Evolutionary conservation across 1,140 invertebrate genomes (phyloP).

Genomic region (Physella acuta): DNA sequence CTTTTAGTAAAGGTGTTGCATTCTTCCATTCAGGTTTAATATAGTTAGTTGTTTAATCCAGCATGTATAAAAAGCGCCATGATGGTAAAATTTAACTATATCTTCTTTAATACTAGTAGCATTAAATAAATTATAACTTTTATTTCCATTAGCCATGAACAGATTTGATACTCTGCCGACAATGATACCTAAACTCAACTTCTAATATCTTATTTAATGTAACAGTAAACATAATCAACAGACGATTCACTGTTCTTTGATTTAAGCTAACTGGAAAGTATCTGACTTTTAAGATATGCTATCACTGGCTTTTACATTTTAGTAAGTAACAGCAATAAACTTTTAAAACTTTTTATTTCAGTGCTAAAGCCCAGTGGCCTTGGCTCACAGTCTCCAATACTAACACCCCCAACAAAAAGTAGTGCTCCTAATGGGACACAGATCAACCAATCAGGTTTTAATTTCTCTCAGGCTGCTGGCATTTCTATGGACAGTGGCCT

Average conservation of each 20-base stretch:
- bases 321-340: too few relatives aligned
- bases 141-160: background rate
- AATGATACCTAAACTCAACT: too few relatives aligned
- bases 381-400: background rate
- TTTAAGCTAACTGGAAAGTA: too few relatives aligned
- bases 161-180: background rate
- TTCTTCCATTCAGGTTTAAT: background rate
- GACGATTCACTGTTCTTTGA: too few relatives aligned
- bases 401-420: slow-evolving; percentile 16
- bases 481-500: slow-evolving; percentile 27
- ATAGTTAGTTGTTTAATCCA: background rate
- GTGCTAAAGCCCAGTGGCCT: background rate
- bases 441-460: background rate
- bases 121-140: background rate
- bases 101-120: background rate
- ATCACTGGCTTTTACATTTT: too few relatives aligned
- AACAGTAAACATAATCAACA: too few relatives aligned
- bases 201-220: too few relatives aligned
- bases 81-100: background rate
- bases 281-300: too few relatives aligned
- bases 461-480: background rate
- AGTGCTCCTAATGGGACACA: background rate
- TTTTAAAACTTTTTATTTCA: too few relatives aligned
- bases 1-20: slow-evolving; percentile 15
- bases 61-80: background rate